These are phyloP conservation scores for Oceanodroma tethys DNA, from an alignment of 2,113 vertebrate genomes.

Conservation along the genomic window DNA sequence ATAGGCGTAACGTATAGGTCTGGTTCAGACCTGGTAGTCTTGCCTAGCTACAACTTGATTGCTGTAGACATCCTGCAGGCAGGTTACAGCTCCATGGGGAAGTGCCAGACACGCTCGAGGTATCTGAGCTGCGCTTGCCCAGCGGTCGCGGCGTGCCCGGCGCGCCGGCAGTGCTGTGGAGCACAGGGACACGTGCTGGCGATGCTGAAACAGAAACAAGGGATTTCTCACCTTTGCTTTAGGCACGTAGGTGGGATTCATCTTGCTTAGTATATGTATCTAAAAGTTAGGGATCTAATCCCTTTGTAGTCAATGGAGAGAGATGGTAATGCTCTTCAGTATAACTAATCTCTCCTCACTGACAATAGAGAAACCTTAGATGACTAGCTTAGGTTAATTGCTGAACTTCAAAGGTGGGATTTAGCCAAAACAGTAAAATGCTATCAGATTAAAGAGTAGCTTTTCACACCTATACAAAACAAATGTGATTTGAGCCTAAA, in stretches of 20 bases:
- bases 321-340: constrained; percentile 30
- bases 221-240: neutral
- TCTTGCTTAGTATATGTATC: neutral
- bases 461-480: constrained; percentile 20
- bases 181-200: fast-evolving
- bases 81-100: neutral
- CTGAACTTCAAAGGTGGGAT: constrained; percentile 32
- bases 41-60: neutral
- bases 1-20: fast-evolving
- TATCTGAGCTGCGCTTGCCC: neutral
- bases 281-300: constrained; percentile 26
- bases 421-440: constrained; percentile 28
- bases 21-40: neutral
- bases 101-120: neutral
- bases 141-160: fast-evolving
- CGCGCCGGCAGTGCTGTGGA: neutral
- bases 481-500: constrained; percentile 15
- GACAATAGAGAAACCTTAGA: constrained; percentile 2
- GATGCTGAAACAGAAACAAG: neutral
- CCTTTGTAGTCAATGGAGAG: neutral
- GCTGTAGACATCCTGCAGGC: neutral
- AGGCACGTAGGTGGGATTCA: neutral
- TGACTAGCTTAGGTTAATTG: constrained; percentile 47
- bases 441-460: constrained; percentile 31
- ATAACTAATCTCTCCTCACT: constrained; percentile 19